phyloP scores from a whole-genome alignment of 2,888 invertebrate species.

The Malthinus flaveolus region DNA sequence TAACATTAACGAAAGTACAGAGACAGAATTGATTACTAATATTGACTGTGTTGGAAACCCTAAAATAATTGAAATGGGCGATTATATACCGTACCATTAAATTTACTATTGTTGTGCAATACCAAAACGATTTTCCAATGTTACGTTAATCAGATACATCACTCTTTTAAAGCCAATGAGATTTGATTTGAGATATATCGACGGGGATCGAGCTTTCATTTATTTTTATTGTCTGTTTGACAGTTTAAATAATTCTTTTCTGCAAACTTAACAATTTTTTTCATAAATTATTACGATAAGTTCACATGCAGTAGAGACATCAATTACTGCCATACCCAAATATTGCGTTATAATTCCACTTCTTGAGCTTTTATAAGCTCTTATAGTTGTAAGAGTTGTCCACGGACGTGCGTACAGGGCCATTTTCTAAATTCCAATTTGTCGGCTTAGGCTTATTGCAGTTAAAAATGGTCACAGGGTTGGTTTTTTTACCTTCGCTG shows the following conservation, averaged over 20 bases:
- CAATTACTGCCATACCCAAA: no score
- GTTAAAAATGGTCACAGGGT: no score
- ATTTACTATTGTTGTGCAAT: slow-evolving; percentile 19
- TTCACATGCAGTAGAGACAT: no score
- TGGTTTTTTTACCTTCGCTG: no score
- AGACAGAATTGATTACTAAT: slow-evolving; percentile 23
- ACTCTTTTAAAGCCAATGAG: slow-evolving; percentile 18
- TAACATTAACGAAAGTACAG: slow-evolving; percentile 16
- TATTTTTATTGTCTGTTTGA: slow-evolving; percentile 18
- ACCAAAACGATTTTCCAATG: slow-evolving; percentile 22
- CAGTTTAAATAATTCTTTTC: slow-evolving; percentile 15
- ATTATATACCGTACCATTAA: slow-evolving; percentile 15
- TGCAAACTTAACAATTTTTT: neutral
- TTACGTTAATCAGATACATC: slow-evolving; percentile 24
- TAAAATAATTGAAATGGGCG: slow-evolving; percentile 26
- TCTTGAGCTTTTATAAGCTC: no score
- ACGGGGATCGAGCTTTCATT: slow-evolving; percentile 17
- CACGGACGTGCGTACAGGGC: no score
- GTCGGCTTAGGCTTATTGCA: no score
- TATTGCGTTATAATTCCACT: no score
- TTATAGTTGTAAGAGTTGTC: no score
- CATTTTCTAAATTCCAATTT: no score
- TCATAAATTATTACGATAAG: no score
- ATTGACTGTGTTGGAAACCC: slow-evolving; percentile 20
- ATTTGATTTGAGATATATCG: slow-evolving; percentile 24